phyloP scores from a whole-genome alignment of 2,888 invertebrate genomes.

The Metallyticus violacea region DNA sequence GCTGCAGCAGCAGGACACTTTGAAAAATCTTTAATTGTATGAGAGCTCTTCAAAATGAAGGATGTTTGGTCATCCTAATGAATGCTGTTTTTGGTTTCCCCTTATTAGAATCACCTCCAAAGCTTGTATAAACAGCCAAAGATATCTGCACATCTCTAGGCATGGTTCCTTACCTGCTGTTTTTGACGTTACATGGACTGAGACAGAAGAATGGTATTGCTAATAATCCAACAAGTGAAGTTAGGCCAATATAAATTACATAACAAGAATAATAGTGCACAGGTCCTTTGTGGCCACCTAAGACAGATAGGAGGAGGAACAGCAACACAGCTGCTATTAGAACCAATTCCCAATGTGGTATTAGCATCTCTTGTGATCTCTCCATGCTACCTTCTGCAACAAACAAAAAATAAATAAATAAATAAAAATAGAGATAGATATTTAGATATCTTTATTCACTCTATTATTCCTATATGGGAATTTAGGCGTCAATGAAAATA shows the following conservation, averaged over 20 bases:
- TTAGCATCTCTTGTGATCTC: background rate
- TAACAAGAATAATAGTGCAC: background rate
- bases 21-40: too few species aligned
- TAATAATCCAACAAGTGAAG: background rate
- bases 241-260: background rate
- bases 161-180: slow-evolving; percentile 57
- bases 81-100: too few species aligned
- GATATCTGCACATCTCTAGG: too few species aligned
- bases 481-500: too few species aligned
- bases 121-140: too few species aligned
- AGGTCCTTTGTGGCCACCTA: background rate
- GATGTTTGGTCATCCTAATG: too few species aligned
- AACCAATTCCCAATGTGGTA: background rate
- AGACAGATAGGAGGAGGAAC: background rate
- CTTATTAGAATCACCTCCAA: too few species aligned
- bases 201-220: slow-evolving; percentile 37
- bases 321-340: background rate
- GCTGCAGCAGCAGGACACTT: too few species aligned
- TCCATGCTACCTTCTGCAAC: background rate
- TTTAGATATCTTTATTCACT: too few species aligned
- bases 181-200: slow-evolving; percentile 46
- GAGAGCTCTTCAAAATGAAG: too few species aligned
- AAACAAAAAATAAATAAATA: background rate
- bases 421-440: too few species aligned
- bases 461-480: too few species aligned